phyloP scores from a whole-genome alignment of 2,113 vertebrate genomes.

The Dicaeum eximium region DNA sequence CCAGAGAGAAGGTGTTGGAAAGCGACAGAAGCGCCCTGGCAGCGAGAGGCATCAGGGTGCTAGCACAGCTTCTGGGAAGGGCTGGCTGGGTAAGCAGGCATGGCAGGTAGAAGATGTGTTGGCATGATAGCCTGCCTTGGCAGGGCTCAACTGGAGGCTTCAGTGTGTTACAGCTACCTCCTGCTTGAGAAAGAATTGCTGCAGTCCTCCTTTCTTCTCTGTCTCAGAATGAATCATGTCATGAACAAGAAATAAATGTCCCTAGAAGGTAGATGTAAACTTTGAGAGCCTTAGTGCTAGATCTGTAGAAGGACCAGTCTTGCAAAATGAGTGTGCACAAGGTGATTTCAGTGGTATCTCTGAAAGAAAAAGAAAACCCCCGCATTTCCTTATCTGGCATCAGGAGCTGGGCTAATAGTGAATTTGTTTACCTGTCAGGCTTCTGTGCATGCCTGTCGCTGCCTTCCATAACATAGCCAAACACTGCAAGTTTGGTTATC shows the following conservation, averaged over 20 bases:
- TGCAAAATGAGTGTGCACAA: background rate
- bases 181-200: background rate
- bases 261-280: background rate
- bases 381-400: background rate
- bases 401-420: background rate
- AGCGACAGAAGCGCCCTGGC: slow-evolving; percentile 36
- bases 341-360: background rate
- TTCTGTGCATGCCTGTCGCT: background rate
- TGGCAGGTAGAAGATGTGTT: slow-evolving; percentile 37
- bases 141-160: background rate
- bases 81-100: slow-evolving; percentile 28
- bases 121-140: slow-evolving; percentile 23
- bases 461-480: background rate
- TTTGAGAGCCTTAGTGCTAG: background rate
- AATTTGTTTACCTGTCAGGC: background rate
- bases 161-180: background rate
- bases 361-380: background rate
- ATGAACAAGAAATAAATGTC: background rate
- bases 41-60: background rate
- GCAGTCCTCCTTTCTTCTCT: background rate
- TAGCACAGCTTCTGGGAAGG: background rate
- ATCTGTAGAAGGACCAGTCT: background rate
- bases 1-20: slow-evolving; percentile 57
- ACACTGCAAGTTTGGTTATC: background rate
- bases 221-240: background rate